Evolutionary conservation across 2,113 vertebrate species (phyloP).

Genomic region (Alethe diademata): DNA sequence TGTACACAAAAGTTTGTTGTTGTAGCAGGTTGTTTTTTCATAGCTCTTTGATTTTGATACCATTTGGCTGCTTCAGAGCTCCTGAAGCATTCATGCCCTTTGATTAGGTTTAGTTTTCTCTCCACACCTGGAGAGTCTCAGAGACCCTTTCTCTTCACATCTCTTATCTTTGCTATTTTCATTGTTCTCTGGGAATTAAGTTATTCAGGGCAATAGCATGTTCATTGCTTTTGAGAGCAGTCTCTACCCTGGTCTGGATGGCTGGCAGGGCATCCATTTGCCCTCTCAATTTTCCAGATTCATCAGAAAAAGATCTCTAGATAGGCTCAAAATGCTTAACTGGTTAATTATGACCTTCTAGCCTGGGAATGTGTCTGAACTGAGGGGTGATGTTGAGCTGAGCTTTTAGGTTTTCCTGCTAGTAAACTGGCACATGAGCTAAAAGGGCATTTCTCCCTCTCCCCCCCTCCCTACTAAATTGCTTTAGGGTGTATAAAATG

Average conservation of each 20-base stretch:
- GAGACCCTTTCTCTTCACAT: neutral
- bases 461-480: neutral
- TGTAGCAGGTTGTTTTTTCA: neutral
- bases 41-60: neutral
- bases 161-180: neutral
- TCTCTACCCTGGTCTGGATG: neutral
- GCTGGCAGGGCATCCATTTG: neutral
- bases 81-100: neutral
- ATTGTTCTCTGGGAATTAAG: neutral
- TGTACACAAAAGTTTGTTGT: neutral
- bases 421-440: neutral
- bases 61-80: neutral
- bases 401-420: neutral
- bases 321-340: neutral
- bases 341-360: neutral
- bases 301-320: neutral
- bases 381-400: neutral
- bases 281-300: neutral
- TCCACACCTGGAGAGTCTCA: neutral
- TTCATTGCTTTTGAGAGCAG: fast-evolving
- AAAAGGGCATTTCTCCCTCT: neutral
- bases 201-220: neutral
- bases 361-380: neutral
- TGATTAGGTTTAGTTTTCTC: neutral
- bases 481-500: neutral